phyloP scores from a whole-genome alignment of 2,888 invertebrate genomes.

The Heliconius charithonia region DNA sequence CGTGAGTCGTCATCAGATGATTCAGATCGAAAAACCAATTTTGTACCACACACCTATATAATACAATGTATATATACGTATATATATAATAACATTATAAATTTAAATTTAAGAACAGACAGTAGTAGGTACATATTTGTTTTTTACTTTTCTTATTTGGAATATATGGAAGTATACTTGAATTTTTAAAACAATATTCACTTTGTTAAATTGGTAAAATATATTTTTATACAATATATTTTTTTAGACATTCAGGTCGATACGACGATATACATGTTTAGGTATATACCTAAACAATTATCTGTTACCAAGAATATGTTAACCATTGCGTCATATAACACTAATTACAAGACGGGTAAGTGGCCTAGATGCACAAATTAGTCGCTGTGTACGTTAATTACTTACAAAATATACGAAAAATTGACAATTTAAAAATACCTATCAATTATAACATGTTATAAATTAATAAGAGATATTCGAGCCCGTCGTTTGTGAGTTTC shows the following conservation, averaged over 20 bases:
- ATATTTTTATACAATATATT: neutral
- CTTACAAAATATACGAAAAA: slow-evolving; percentile 39
- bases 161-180: no score
- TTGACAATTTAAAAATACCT: neutral
- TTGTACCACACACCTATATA: neutral
- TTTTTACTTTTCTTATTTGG: no score
- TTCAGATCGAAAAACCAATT: slow-evolving; percentile 1
- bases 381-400: slow-evolving; percentile 30
- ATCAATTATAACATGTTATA: no score
- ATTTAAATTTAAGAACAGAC: neutral
- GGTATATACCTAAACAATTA: slow-evolving; percentile 31
- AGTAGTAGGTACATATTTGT: no score
- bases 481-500: no score
- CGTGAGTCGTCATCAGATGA: neutral
- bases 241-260: slow-evolving; percentile 12
- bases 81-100: neutral
- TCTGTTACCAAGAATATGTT: slow-evolving; percentile 23
- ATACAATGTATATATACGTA: neutral
- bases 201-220: no score
- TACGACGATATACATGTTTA: neutral
- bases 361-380: slow-evolving; percentile 48
- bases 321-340: slow-evolving; percentile 37
- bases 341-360: slow-evolving; percentile 48
- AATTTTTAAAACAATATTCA: no score
- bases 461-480: no score